Evolutionary conservation across 2,888 invertebrate genomes (phyloP), one percentile per base, ranked within the genome.

Genomic region (Therioaphis trifolii): DNA sequence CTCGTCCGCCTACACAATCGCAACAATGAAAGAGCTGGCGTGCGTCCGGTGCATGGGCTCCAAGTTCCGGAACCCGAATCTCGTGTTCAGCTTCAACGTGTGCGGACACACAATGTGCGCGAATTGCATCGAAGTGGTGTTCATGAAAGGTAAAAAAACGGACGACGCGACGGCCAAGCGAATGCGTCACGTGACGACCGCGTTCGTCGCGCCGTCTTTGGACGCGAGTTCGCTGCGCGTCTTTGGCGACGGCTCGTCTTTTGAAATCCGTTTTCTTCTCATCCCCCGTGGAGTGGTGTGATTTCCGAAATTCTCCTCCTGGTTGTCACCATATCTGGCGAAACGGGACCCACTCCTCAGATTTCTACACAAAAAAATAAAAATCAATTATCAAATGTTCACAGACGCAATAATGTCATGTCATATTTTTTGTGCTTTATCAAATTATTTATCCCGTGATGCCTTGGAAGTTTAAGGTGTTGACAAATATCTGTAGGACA

Each of bases 61-160:
- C 72, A 98, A 98, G 90, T 98, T 98, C 89, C 92, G 98, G 89
- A 99, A 99, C 90, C 98, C 98, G 52, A 95, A 96, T 0, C 89
- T 99, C 82, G 97, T 97, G 89, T 92, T 99, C 91, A 94, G 99
- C 96, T 98, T 99, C 85, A 99, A 99, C 89, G 93, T 96, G 84
- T 99, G 99, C 89, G 99, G 99, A 46, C 99, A 99, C 90, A 95
- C 97, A 58, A 90, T 99, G 87, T 99, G 99, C 90, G 98, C 98
- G 90, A 97, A 94, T 88, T 99, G 99, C 90, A 98, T 99, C 52
- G 98, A 98, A 88, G 91, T 98, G 85, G 90, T 99, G 46, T 99
- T 99, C 90, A 91, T 97, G 24, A 97, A 99, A 92, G 99, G 95
- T 94, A n/a, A 90, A 85, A 86, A 71, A 52, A 58, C 2, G 2